phyloP scores from a whole-genome alignment of 2,113 vertebrate species.

The Plestiodon gilberti region DNA sequence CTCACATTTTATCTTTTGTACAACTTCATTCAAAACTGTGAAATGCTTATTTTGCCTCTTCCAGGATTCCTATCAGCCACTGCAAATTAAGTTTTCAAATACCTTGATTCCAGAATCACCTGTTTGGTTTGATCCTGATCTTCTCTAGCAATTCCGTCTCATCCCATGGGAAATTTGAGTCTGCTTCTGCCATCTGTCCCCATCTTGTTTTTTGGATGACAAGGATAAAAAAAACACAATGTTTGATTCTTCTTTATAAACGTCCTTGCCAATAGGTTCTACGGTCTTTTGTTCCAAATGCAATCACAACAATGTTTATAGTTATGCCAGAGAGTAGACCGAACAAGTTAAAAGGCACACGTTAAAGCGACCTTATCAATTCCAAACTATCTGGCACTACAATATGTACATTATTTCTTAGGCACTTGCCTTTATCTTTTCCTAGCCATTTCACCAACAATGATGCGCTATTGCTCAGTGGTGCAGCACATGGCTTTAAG shows the following conservation, averaged over 20 bases:
- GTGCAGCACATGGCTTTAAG: neutral
- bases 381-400: slow-evolving; percentile 33
- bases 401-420: slow-evolving; percentile 10
- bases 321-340: slow-evolving; percentile 50
- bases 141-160: slow-evolving; percentile 63
- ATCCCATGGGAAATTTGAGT: slow-evolving; percentile 67
- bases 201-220: slow-evolving; percentile 40
- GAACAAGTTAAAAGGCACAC: slow-evolving; percentile 45
- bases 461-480: neutral
- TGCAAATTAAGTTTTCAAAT: slow-evolving; percentile 67
- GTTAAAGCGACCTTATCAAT: slow-evolving; percentile 37
- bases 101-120: slow-evolving; percentile 65
- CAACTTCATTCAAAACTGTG: slow-evolving; percentile 35
- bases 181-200: slow-evolving; percentile 61
- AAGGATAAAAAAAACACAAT: slow-evolving; percentile 12
- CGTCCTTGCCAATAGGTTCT: slow-evolving; percentile 53
- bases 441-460: neutral
- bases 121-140: slow-evolving; percentile 67
- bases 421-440: neutral
- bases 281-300: slow-evolving; percentile 42
- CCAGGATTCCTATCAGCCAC: slow-evolving; percentile 46
- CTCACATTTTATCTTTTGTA: slow-evolving; percentile 9
- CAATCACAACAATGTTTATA: slow-evolving; percentile 43
- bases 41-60: slow-evolving; percentile 22
- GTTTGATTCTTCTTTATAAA: slow-evolving; percentile 36